A percentile compares a stretch with the other conserved stretches of the same genome.
Conservation (phyloP, 2,888 invertebrate species). For the Seira musarum region DNA sequence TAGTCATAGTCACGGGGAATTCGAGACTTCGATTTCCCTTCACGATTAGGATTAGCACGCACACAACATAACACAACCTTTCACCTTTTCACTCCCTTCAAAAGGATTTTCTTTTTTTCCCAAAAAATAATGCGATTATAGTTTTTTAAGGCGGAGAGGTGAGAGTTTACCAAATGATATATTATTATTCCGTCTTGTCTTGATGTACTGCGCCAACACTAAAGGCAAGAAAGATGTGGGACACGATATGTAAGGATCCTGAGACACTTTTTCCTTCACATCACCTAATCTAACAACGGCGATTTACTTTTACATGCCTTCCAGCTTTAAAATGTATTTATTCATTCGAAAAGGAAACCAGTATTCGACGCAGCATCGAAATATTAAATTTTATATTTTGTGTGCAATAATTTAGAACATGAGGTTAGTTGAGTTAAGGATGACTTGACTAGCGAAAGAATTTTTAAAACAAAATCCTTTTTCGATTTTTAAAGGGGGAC, state of each 20-base stretch:
- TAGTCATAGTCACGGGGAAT: conserved; percentile 8
- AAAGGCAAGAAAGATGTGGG: conserved; percentile 39
- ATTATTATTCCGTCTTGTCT: not conserved
- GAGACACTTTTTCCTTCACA: conserved; percentile 56
- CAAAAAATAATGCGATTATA: not conserved
- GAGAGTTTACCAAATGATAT: conserved; percentile 30
- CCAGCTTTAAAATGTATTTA: conserved; percentile 31
- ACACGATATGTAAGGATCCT: no score
- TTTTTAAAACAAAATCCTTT: conserved; percentile 10
- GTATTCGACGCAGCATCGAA: conserved; percentile 9
- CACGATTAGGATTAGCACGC: not conserved
- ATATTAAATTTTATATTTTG: not conserved
- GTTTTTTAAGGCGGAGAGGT: conserved; percentile 38
- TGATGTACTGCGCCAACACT: conserved; percentile 6
- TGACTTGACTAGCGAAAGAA: conserved; percentile 49
- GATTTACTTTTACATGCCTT: conserved; percentile 37
- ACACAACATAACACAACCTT: conserved; percentile 20
- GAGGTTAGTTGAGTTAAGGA: no score
- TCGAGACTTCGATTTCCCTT: conserved; percentile 13
- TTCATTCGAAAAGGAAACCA: conserved; percentile 25
- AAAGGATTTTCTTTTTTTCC: not conserved
- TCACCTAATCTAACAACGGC: no score
- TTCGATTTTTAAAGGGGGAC: not conserved
- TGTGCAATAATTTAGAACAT: conserved; percentile 47
- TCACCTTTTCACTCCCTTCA: conserved; percentile 15